These are phyloP conservation scores for Macropodus opercularis DNA, from an alignment of 2,797 vertebrate genomes.

Conservation along the genomic window DNA sequence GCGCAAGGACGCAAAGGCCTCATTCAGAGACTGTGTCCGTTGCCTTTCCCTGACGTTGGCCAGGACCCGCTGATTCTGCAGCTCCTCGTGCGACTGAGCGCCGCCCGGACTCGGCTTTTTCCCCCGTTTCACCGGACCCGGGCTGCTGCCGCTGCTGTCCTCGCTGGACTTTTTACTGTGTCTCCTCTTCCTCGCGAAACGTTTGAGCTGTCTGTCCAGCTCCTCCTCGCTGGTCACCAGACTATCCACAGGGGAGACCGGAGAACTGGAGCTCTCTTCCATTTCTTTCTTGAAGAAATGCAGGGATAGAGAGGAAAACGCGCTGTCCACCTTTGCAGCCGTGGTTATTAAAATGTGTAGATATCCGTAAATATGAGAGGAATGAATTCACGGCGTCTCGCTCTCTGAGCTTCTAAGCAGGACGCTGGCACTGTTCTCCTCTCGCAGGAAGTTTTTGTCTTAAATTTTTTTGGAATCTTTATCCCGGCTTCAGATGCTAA, in stretches of 20 bases:
- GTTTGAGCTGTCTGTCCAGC: slow-evolving; percentile 81
- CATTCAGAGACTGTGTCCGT: slow-evolving; percentile 86
- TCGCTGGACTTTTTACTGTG: slow-evolving; percentile 82
- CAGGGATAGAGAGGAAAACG: slow-evolving; percentile 75
- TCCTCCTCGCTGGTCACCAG: slow-evolving; percentile 87
- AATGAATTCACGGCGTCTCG: not conserved
- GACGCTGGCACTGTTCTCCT: slow-evolving; percentile 69
- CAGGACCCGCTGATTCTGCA: slow-evolving; percentile 87
- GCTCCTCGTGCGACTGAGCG: slow-evolving; percentile 85
- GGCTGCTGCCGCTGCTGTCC: slow-evolving; percentile 82
- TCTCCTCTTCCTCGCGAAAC: slow-evolving; percentile 80
- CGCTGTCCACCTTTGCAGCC: slow-evolving; percentile 80
- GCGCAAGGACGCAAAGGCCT: slow-evolving; percentile 84
- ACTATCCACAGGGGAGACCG: slow-evolving; percentile 86
- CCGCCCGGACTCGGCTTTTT: slow-evolving; percentile 83
- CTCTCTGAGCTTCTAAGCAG: slow-evolving; percentile 28
- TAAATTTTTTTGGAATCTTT: slow-evolving; percentile 87
- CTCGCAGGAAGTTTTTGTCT: slow-evolving; percentile 80
- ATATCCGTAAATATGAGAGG: slow-evolving; percentile 68
- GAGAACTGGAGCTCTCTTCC: slow-evolving; percentile 85
- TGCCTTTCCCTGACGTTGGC: slow-evolving; percentile 86
- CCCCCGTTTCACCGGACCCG: slow-evolving; percentile 75
- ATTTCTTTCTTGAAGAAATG: slow-evolving; percentile 85
- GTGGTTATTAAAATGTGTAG: slow-evolving; percentile 66
- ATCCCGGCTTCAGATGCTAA: slow-evolving; percentile 92